Percentiles rank a stretch among this genome's conserved stretches.
phyloP scores from a whole-genome alignment of 2,797 vertebrate genomes.

The Molossus alvarezi region DNA sequence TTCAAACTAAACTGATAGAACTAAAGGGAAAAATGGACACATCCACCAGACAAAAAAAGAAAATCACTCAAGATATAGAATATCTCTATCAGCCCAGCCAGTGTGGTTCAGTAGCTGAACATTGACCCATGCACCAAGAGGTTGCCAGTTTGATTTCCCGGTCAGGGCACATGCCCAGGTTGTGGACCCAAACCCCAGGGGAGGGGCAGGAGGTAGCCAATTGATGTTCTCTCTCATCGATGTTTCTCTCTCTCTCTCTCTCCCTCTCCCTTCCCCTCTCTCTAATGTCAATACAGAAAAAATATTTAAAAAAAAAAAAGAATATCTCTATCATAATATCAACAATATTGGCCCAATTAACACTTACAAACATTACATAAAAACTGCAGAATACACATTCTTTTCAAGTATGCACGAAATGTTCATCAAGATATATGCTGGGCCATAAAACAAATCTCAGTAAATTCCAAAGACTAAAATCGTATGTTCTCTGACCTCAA shows the following conservation, averaged over 20 bases:
- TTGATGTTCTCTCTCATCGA: too few species aligned
- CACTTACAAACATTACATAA: not conserved
- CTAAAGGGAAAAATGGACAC: constrained; percentile 4
- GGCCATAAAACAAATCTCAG: not conserved
- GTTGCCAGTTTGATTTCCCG: too few species aligned
- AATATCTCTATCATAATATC: not conserved
- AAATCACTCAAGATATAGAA: not conserved
- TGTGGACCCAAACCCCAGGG: too few species aligned
- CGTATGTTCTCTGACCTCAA: not conserved
- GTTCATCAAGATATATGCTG: not conserved
- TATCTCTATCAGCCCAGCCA: not conserved
- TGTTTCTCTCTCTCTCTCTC: too few species aligned
- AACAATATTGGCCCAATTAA: constrained; percentile 3
- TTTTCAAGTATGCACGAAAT: not conserved
- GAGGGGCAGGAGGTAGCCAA: too few species aligned
- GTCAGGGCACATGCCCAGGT: too few species aligned
- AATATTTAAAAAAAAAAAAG: too few species aligned
- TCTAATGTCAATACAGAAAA: too few species aligned
- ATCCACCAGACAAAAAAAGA: not conserved
- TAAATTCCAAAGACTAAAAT: constrained; percentile 27
- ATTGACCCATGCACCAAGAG: too few species aligned
- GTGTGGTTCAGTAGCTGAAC: too few species aligned
- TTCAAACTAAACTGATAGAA: not conserved
- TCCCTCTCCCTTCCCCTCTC: too few species aligned
- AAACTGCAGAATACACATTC: not conserved